Conservation (phyloP, 1,140 invertebrate species). For the Euglossa dilemma region DNA sequence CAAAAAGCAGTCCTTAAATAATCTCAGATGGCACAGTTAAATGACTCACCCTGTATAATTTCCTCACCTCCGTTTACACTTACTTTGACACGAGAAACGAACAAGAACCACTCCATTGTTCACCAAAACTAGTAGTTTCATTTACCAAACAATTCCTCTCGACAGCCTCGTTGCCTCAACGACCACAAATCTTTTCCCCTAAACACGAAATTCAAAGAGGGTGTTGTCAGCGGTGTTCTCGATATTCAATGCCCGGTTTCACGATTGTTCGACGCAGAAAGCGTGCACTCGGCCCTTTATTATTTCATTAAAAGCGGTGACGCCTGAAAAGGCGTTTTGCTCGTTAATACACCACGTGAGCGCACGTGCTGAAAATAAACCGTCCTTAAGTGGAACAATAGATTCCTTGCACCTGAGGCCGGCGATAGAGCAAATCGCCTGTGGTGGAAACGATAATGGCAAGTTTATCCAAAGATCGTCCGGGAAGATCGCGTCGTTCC, state of each 20-base stretch:
- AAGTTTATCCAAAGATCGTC: conserved; percentile 48
- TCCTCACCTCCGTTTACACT: no score
- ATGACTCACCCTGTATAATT: no score
- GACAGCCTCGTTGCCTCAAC: background rate
- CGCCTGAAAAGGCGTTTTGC: conserved; percentile 2
- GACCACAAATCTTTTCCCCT: background rate
- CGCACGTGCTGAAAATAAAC: conserved; percentile 29
- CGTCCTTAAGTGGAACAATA: conserved; percentile 45
- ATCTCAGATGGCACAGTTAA: no score
- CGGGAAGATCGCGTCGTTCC: conserved; percentile 4
- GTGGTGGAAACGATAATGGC: conserved; percentile 28
- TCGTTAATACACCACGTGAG: conserved; percentile 8
- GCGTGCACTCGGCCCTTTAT: background rate
- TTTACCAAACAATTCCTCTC: no score
- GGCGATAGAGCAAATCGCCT: conserved; percentile 52
- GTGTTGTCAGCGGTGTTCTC: background rate
- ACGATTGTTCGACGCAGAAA: background rate
- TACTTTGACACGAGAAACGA: no score
- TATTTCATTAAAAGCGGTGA: conserved; percentile 34
- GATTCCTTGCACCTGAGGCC: conserved; percentile 33
- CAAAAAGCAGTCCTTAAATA: no score
- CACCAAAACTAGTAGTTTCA: no score
- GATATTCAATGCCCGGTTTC: background rate
- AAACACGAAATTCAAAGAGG: background rate
- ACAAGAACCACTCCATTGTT: no score